Conservation (phyloP, 2,888 invertebrate genomes). For the Patella depressa region DNA sequence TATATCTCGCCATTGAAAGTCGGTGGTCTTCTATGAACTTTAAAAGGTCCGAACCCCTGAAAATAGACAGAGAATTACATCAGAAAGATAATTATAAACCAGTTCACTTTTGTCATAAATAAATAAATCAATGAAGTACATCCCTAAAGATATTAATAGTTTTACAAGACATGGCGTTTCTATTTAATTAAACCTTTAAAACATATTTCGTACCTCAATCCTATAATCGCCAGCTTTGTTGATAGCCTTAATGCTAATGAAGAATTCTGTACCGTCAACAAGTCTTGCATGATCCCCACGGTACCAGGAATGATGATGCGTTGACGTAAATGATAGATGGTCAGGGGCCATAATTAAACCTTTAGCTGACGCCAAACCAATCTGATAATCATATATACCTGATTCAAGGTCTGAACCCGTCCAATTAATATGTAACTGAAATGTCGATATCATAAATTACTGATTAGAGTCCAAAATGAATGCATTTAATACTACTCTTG, state of each 20-base stretch:
- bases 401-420: constrained; percentile 36
- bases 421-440: constrained; percentile 48
- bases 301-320: constrained; percentile 44
- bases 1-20: background rate
- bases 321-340: constrained; percentile 38
- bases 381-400: constrained; percentile 47
- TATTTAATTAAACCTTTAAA: no score
- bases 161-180: no score
- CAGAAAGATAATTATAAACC: no score
- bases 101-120: no score
- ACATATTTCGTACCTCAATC: constrained; percentile 27
- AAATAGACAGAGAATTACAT: background rate
- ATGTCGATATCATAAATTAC: background rate
- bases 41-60: background rate
- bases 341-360: constrained; percentile 36
- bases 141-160: no score
- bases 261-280: constrained; percentile 46
- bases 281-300: constrained; percentile 41
- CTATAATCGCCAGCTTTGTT: constrained; percentile 40
- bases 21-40: background rate
- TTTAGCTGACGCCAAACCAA: constrained; percentile 43
- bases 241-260: constrained; percentile 47
- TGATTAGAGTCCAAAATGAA: no score
- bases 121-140: no score
- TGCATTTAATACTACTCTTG: no score